phyloP scores from a whole-genome alignment of 2,113 vertebrate genomes.

The Vicugna pacos region DNA sequence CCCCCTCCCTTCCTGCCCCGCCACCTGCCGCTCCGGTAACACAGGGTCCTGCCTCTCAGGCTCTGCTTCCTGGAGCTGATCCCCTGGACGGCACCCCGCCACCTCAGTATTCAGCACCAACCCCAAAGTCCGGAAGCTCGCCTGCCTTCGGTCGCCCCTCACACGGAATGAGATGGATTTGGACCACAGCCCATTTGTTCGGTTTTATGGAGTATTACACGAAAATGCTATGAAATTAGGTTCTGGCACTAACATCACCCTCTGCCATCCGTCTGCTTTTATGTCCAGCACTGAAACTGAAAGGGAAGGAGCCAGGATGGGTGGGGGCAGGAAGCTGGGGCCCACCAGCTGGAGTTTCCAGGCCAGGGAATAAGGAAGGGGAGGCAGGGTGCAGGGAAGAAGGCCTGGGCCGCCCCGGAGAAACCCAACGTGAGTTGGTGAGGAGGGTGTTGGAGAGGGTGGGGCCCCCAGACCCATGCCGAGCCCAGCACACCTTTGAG shows the following conservation, averaged over 20 bases:
- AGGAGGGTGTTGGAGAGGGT: fast-evolving
- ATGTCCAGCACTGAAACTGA: constrained; percentile 55
- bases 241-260: constrained; percentile 74
- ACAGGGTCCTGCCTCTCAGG: fast-evolving
- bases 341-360: constrained; percentile 41
- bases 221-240: constrained; percentile 80
- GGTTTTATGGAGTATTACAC: constrained; percentile 78
- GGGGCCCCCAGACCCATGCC: neutral
- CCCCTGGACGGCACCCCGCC: fast-evolving
- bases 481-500: no score
- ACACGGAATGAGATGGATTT: constrained; percentile 78
- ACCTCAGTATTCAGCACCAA: neutral
- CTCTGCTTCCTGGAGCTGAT: neutral
- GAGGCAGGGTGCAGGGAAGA: constrained; percentile 33
- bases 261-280: constrained; percentile 70
- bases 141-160: constrained; percentile 51
- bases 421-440: neutral
- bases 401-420: neutral
- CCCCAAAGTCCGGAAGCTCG: constrained; percentile 63
- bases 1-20: neutral
- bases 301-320: constrained; percentile 61
- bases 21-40: neutral
- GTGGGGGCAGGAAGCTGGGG: constrained; percentile 72
- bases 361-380: constrained; percentile 14
- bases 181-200: constrained; percentile 78